Evolutionary conservation across 2,888 invertebrate species (phyloP), one percentile per base, ranked within the genome.

Genomic region (Platycheirus albimanus): DNA sequence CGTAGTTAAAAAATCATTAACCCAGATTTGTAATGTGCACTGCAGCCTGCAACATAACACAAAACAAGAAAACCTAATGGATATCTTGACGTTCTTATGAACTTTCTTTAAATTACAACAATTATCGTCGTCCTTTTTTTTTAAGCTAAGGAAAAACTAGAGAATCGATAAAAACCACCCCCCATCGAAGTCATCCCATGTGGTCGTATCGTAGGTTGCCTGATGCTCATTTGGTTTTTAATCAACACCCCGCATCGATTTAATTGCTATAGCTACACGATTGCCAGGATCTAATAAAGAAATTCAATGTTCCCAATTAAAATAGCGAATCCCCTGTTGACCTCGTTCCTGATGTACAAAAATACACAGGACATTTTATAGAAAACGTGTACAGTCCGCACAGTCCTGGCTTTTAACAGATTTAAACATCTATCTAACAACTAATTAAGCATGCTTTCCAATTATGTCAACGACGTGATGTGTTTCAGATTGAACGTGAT

Each of bases 231-330:
- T 45, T 64, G 19, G 7, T 51, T 69, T 75, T 66, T 70, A 80
- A 70, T 80, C 58, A 71, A 75, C 70, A 75, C 36, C 70, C 80
- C 64, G 51, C 64, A 51, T 20, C 45, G 75, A 52, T 36, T 80
- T 51, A 28, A 36, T 28, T 52, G n/a, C 36, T 36, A 33, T 28
- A 47, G n/a, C 36, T 36, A 33, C 38, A 47, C 33, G n/a, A 69
- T 63, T 69, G 38, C 24, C 10, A 38, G 15, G 36, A 41, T 70
- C 49, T 51, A 70, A 77, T 64, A 63, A 58, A 41, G 11, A 51
- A 45, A 64, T 56, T 63, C 33, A 63, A 17, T 56, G 54, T 36
- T 63, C 43, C 45, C 64, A 75, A 79, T 72, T 63, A 79, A 61
- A 61, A 58, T 61, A 20, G 49, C 8, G 56, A 80, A 51, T 52